Evolutionary conservation across 2,113 vertebrate genomes (phyloP).

Genomic region (Aramus guarauna): DNA sequence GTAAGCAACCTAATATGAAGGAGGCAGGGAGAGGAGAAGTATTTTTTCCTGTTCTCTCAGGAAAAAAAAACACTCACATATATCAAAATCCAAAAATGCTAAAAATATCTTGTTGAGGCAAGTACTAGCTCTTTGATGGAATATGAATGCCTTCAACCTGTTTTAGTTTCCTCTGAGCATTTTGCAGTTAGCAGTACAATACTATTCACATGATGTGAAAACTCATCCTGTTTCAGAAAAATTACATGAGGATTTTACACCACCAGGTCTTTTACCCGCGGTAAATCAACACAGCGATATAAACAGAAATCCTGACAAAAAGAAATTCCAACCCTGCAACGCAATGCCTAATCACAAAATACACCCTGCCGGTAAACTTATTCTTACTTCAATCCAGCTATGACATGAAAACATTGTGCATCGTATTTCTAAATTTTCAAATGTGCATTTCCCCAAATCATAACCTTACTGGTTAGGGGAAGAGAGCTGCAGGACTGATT

Average conservation of each 20-base stretch:
- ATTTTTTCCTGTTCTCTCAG: constrained; percentile 25
- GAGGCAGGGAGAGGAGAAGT: neutral
- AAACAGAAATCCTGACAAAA: constrained; percentile 7
- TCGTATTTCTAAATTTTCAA: neutral
- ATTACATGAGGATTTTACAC: neutral
- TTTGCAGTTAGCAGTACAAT: neutral
- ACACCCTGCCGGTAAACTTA: neutral
- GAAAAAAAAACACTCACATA: neutral
- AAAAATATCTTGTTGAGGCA: constrained; percentile 30
- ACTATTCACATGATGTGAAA: neutral
- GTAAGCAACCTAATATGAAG: neutral
- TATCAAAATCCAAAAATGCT: constrained; percentile 6
- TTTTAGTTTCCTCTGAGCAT: neutral
- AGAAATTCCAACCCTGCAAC: neutral
- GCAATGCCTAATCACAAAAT: neutral
- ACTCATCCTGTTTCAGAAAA: constrained; percentile 30
- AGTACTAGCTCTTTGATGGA: neutral
- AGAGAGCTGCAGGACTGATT: neutral
- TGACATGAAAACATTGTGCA: neutral
- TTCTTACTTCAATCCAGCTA: neutral
- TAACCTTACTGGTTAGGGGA: neutral
- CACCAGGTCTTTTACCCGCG: neutral
- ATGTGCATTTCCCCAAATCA: neutral
- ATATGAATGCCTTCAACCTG: neutral
- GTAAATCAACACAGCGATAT: constrained; percentile 7